Conservation (phyloP, 2,888 invertebrate species). For the Volucella inflata region DNA sequence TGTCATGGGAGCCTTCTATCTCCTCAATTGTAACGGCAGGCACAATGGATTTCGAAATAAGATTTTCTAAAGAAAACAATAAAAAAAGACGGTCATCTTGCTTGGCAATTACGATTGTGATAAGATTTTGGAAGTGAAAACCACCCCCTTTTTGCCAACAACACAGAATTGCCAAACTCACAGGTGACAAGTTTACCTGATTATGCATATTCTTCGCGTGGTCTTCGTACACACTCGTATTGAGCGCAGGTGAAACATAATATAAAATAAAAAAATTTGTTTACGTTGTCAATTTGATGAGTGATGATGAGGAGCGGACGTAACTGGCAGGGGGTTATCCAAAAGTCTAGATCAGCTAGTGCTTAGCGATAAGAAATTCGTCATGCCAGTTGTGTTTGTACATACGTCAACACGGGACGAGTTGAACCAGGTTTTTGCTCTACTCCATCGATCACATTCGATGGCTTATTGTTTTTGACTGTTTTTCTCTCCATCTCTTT, state of each 20-base stretch:
- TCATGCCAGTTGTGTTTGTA: slow-evolving; percentile 12
- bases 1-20: neutral
- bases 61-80: slow-evolving; percentile 10
- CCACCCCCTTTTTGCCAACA: slow-evolving; percentile 56
- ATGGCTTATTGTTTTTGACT: no score
- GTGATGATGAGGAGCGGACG: neutral
- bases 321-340: neutral
- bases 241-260: slow-evolving; percentile 4
- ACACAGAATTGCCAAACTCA: neutral
- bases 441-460: slow-evolving; percentile 19
- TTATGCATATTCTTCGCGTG: slow-evolving; percentile 17
- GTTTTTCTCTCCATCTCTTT: no score
- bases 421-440: slow-evolving; percentile 22
- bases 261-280: slow-evolving; percentile 27
- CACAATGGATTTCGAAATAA: neutral
- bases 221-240: neutral
- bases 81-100: slow-evolving; percentile 11
- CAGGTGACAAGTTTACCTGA: slow-evolving; percentile 6
- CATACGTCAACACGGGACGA: neutral
- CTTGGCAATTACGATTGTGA: slow-evolving; percentile 34
- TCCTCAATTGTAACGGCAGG: neutral
- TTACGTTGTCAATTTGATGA: slow-evolving; percentile 46
- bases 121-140: slow-evolving; percentile 1
- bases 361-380: slow-evolving; percentile 13
- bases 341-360: neutral